Conservation (phyloP, 2,888 invertebrate genomes). For the Tenthredo distinguenda region DNA sequence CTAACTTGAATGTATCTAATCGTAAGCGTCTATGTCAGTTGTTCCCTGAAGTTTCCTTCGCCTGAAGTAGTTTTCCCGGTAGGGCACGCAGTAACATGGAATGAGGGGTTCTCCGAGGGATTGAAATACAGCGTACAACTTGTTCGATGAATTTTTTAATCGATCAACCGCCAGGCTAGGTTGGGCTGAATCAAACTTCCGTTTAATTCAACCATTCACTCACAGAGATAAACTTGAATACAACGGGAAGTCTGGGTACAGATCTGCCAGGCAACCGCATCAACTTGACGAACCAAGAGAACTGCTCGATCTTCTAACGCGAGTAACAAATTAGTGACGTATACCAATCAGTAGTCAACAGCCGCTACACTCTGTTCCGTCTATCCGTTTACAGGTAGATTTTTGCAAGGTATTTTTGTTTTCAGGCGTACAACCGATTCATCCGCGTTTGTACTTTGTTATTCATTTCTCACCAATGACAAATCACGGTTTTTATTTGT, state of each 20-base stretch:
- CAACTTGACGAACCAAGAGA: slow-evolving; percentile 36
- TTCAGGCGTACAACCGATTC: too few species aligned
- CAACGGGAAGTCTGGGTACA: slow-evolving; percentile 34
- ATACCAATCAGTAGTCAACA: slow-evolving; percentile 9
- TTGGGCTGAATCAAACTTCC: slow-evolving; percentile 19
- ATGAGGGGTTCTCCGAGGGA: slow-evolving; percentile 1
- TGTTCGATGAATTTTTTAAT: slow-evolving; percentile 21
- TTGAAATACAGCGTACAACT: slow-evolving; percentile 30
- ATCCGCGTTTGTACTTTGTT: too few species aligned
- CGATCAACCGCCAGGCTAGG: neutral
- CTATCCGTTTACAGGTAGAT: neutral
- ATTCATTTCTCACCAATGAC: too few species aligned
- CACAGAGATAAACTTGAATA: slow-evolving; percentile 25
- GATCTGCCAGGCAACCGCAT: slow-evolving; percentile 24
- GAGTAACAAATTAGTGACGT: slow-evolving; percentile 34
- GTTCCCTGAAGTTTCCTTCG: slow-evolving; percentile 15
- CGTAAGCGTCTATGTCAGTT: slow-evolving; percentile 14
- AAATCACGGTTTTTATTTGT: too few species aligned
- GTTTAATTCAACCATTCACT: slow-evolving; percentile 34
- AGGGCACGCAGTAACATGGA: neutral
- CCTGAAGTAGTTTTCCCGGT: slow-evolving; percentile 11
- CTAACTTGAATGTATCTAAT: slow-evolving; percentile 25
- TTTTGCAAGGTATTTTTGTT: too few species aligned
- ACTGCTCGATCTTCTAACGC: neutral
- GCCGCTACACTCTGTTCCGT: neutral